Conservation (phyloP, 2,888 invertebrate species). For the Bombylius discolor region DNA sequence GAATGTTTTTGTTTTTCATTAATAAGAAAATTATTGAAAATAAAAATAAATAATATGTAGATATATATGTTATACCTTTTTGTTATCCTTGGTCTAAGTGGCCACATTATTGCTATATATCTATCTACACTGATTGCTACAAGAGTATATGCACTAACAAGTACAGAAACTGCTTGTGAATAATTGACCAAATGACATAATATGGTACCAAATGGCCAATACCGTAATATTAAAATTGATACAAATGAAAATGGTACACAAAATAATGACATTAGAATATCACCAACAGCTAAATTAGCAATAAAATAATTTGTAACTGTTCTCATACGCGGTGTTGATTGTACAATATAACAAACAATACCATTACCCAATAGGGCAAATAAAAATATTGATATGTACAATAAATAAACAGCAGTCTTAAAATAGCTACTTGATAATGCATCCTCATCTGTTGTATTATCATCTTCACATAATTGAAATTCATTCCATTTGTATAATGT, state of each 20-base stretch:
- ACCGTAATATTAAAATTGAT: conserved; percentile 60
- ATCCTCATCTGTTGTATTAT: conserved; percentile 16
- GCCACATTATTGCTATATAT: conserved; percentile 83
- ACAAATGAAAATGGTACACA: conserved; percentile 87
- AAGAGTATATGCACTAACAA: conserved; percentile 79
- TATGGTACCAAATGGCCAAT: conserved; percentile 77
- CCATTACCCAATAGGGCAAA: conserved; percentile 61
- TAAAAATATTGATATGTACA: conserved; percentile 59
- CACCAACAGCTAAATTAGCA: conserved; percentile 77
- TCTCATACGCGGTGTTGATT: conserved; percentile 71
- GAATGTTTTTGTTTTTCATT: too few species aligned
- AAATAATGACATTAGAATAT: conserved; percentile 77
- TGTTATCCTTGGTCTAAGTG: conserved; percentile 66
- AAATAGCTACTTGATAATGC: conserved; percentile 42
- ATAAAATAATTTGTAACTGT: conserved; percentile 90
- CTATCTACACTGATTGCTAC: conserved; percentile 84
- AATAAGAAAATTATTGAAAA: neutral
- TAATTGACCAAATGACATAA: conserved; percentile 76
- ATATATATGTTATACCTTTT: conserved; percentile 37
- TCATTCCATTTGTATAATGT: too few species aligned
- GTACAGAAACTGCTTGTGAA: conserved; percentile 65
- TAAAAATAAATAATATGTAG: too few species aligned
- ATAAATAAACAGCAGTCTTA: conserved; percentile 50
- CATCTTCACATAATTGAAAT: conserved; percentile 12
- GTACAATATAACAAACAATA: conserved; percentile 75